phyloP scores from a whole-genome alignment of 2,888 invertebrate species.

The Orchestes rusci region DNA sequence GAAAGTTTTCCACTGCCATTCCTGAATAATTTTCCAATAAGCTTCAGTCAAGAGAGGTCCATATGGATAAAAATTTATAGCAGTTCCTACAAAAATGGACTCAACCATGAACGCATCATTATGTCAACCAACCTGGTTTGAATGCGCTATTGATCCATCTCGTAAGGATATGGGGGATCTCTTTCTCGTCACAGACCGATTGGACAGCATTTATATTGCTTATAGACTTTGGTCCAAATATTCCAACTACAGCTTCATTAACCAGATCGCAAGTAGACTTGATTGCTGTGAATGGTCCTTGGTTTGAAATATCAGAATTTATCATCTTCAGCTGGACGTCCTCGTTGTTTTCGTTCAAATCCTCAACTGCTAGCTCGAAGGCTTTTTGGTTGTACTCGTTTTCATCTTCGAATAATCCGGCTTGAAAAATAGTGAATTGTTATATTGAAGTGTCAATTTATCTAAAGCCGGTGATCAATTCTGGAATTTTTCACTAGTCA shows the following conservation, averaged over 20 bases:
- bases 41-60: slow-evolving; percentile 36
- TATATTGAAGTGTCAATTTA: too few species aligned
- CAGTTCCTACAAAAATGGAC: too few species aligned
- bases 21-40: slow-evolving; percentile 41
- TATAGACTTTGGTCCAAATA: slow-evolving; percentile 56
- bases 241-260: slow-evolving; percentile 52
- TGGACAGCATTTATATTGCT: slow-evolving; percentile 53
- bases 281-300: slow-evolving; percentile 26
- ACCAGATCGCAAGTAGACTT: slow-evolving; percentile 26
- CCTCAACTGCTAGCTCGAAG: slow-evolving; percentile 27
- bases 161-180: slow-evolving; percentile 59
- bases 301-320: slow-evolving; percentile 12
- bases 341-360: slow-evolving; percentile 20
- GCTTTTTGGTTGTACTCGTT: slow-evolving; percentile 21
- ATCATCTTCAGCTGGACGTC: slow-evolving; percentile 11
- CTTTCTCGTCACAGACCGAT: slow-evolving; percentile 58
- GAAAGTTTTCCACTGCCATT: slow-evolving; percentile 50
- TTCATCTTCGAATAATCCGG: slow-evolving; percentile 30
- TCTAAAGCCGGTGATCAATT: too few species aligned
- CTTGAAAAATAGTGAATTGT: too few species aligned
- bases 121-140: slow-evolving; percentile 58
- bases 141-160: slow-evolving; percentile 46
- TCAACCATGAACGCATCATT: too few species aligned
- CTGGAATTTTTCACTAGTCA: too few species aligned
- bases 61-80: slow-evolving; percentile 56